Evolutionary conservation across 2,888 invertebrate genomes (phyloP).

Genomic region (Phaedon cochleariae): DNA sequence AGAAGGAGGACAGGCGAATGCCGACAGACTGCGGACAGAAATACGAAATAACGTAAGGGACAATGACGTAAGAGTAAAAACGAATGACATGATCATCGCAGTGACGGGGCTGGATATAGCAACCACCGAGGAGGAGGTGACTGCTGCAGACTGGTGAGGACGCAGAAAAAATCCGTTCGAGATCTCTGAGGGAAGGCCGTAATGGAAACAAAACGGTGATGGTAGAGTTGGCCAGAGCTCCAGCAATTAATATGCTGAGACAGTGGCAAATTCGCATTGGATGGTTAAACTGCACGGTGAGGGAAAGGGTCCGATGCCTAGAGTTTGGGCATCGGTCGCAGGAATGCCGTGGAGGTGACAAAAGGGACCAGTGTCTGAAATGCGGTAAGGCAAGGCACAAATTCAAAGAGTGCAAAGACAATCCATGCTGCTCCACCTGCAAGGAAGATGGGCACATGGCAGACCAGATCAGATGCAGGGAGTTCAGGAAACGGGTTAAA

Average conservation of each 20-base stretch:
- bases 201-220: neutral
- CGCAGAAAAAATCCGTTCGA: neutral
- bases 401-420: conserved; percentile 4
- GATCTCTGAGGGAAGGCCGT: neutral
- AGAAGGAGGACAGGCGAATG: conserved; percentile 5
- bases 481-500: too few species aligned
- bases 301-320: conserved; percentile 1
- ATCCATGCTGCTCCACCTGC: conserved; percentile 7
- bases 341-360: conserved; percentile 14
- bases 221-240: neutral
- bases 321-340: neutral
- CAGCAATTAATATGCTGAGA: neutral
- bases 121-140: neutral
- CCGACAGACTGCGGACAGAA: neutral
- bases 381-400: conserved; percentile 17
- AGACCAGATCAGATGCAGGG: conserved; percentile 12
- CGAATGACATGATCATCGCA: neutral
- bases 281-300: neutral
- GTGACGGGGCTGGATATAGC: neutral
- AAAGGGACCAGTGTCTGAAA: neutral
- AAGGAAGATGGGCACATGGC: conserved; percentile 19
- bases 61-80: neutral
- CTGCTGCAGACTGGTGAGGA: neutral
- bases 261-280: neutral
- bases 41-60: conserved; percentile 5